phyloP scores from a whole-genome alignment of 2,113 vertebrate species.

The Sphaerodactylus townsendi region DNA sequence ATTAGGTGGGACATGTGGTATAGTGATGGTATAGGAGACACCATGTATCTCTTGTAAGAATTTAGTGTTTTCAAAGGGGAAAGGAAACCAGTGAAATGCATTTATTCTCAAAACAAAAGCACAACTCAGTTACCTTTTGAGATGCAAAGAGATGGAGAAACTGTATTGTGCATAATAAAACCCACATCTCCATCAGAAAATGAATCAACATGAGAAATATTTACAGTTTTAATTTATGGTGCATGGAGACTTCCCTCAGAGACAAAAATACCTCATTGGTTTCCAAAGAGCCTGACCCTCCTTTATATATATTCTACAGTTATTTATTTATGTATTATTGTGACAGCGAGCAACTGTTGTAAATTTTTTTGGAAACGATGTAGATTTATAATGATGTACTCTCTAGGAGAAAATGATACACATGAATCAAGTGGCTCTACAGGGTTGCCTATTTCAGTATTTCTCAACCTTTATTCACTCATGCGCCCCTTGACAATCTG shows the following conservation, averaged over 20 bases:
- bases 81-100: conserved; percentile 62
- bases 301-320: conserved; percentile 54
- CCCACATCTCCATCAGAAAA: conserved; percentile 67
- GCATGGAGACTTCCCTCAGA: conserved; percentile 31
- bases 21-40: conserved; percentile 46
- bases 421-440: too few species aligned
- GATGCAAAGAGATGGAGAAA: conserved; percentile 61
- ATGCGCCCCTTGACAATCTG: too few species aligned
- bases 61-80: conserved; percentile 34
- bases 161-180: conserved; percentile 70
- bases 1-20: conserved; percentile 30
- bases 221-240: conserved; percentile 65
- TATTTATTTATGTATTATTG: background rate
- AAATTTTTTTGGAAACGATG: conserved; percentile 40
- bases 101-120: conserved; percentile 60
- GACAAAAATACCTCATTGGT: conserved; percentile 45
- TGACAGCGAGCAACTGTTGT: conserved; percentile 46
- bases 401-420: conserved; percentile 41
- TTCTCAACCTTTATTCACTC: too few species aligned
- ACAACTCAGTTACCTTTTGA: conserved; percentile 77
- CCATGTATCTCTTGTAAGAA: conserved; percentile 34
- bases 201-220: conserved; percentile 68
- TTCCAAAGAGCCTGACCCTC: conserved; percentile 32
- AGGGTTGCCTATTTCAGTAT: too few species aligned
- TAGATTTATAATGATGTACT: conserved; percentile 29